Evolutionary conservation across 1,140 invertebrate genomes (phyloP).

Genomic region (Diploscapter pachys): DNA sequence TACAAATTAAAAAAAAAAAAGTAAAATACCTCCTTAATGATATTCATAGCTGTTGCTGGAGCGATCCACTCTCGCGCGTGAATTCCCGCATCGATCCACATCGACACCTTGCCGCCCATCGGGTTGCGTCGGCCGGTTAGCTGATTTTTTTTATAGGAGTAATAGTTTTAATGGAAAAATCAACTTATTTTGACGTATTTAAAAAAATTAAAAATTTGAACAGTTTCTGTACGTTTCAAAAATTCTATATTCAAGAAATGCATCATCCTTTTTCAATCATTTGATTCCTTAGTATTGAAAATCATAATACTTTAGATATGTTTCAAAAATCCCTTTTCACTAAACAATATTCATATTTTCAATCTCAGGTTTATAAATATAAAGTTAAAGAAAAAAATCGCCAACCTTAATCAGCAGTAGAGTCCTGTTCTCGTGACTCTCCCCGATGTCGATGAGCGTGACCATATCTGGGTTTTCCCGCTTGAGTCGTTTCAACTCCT

Average conservation of each 20-base stretch:
- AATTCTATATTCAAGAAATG: too few species aligned
- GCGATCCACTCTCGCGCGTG: slow-evolving; percentile 60
- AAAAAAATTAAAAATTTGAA: too few species aligned
- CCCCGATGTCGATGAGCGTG: slow-evolving; percentile 52
- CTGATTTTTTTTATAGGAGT: not conserved
- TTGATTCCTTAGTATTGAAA: too few species aligned
- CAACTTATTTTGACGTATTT: too few species aligned
- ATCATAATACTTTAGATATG: too few species aligned
- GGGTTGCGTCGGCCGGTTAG: slow-evolving; percentile 34
- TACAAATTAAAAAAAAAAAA: too few species aligned
- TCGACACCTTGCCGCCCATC: slow-evolving; percentile 36
- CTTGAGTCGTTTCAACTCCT: slow-evolving; percentile 44
- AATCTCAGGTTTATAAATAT: too few species aligned
- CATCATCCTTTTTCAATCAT: too few species aligned
- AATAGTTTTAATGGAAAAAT: not conserved
- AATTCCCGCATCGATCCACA: slow-evolving; percentile 61
- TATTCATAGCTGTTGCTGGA: slow-evolving; percentile 41
- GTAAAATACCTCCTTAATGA: too few species aligned
- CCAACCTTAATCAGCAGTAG: slow-evolving; percentile 48
- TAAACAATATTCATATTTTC: too few species aligned
- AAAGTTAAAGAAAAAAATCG: not conserved
- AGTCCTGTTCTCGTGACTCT: slow-evolving; percentile 53
- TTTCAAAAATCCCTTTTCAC: too few species aligned
- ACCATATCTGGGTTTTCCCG: slow-evolving; percentile 49
- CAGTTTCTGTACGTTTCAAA: too few species aligned